phyloP scores from a whole-genome alignment of 2,888 invertebrate genomes.

The Agonopterix heracliana region DNA sequence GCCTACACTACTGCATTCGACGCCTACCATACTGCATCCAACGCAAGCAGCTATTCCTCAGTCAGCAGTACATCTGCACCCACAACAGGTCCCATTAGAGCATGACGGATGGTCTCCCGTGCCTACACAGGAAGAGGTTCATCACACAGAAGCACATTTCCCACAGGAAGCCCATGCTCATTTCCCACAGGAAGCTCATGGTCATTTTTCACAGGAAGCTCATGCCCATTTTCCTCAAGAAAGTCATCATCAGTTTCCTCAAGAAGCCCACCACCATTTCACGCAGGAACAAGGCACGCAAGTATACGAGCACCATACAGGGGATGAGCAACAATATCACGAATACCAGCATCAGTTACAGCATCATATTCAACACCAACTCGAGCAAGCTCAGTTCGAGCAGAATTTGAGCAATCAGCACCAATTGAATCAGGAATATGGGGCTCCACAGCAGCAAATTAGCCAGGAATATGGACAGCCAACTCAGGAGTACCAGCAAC shows the following conservation, averaged over 20 bases:
- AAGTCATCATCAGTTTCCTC: slow-evolving; percentile 11
- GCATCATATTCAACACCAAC: slow-evolving; percentile 59
- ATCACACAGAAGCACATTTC: slow-evolving; percentile 4
- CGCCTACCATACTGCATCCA: slow-evolving; percentile 22
- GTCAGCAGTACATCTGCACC: background rate
- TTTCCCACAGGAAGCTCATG: slow-evolving; percentile 1
- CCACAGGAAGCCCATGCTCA: slow-evolving; percentile 7
- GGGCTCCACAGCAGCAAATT: slow-evolving; percentile 21
- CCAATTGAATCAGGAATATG: slow-evolving; percentile 30
- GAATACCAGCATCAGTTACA: slow-evolving; percentile 56
- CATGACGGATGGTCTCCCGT: slow-evolving; percentile 66
- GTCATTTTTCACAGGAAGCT: background rate
- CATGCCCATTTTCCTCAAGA: slow-evolving; percentile 14
- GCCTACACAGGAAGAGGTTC: slow-evolving; percentile 25
- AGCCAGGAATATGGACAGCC: slow-evolving; percentile 12
- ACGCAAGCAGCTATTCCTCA: slow-evolving; percentile 24
- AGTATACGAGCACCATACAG: slow-evolving; percentile 53
- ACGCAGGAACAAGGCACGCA: slow-evolving; percentile 59
- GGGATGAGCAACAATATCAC: slow-evolving; percentile 42
- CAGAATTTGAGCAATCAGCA: slow-evolving; percentile 25
- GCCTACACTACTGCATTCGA: slow-evolving; percentile 29
- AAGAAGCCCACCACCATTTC: slow-evolving; percentile 38
- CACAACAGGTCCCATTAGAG: slow-evolving; percentile 37
- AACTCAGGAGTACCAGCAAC: slow-evolving; percentile 17
- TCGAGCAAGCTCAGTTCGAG: slow-evolving; percentile 23